Conservation (phyloP, 2,113 vertebrate species). For the Tragulus kanchil region DNA sequence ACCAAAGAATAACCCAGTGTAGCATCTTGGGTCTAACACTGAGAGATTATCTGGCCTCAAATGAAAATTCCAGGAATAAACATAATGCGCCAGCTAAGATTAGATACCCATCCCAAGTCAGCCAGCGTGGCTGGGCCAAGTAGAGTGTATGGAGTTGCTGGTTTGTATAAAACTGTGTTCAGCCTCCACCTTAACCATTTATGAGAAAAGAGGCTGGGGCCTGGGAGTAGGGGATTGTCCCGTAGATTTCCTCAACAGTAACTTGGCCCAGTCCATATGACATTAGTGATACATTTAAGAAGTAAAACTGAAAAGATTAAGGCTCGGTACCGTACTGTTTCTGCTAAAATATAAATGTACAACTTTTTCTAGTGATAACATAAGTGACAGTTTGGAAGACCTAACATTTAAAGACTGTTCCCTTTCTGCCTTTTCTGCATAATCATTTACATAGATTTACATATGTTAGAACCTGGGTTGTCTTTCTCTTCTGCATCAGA, state of each 20-base stretch:
- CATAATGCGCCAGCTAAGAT: neutral
- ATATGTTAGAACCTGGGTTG: conserved; percentile 49
- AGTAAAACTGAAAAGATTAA: neutral
- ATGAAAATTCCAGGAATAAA: neutral
- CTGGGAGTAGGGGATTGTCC: neutral
- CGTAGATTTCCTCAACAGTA: neutral
- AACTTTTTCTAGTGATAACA: conserved; percentile 53
- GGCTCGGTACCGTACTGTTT: neutral
- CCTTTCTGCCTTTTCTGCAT: conserved; percentile 32
- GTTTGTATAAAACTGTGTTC: neutral
- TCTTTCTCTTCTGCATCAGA: conserved; percentile 42
- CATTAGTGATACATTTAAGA: neutral
- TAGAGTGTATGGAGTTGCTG: neutral
- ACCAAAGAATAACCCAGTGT: neutral
- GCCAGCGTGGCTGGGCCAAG: neutral
- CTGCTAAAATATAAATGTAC: conserved; percentile 30
- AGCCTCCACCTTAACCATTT: neutral
- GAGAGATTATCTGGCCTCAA: neutral
- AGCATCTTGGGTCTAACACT: neutral
- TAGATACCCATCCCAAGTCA: neutral
- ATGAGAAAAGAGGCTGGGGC: neutral
- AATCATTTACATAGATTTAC: conserved; percentile 68
- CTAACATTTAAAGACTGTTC: conserved; percentile 54
- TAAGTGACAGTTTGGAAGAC: conserved; percentile 56
- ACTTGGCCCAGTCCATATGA: neutral